Base-by-base conservation (phyloP, 2,113 vertebrate genomes). In the Neogobius melanostomus region DNA sequence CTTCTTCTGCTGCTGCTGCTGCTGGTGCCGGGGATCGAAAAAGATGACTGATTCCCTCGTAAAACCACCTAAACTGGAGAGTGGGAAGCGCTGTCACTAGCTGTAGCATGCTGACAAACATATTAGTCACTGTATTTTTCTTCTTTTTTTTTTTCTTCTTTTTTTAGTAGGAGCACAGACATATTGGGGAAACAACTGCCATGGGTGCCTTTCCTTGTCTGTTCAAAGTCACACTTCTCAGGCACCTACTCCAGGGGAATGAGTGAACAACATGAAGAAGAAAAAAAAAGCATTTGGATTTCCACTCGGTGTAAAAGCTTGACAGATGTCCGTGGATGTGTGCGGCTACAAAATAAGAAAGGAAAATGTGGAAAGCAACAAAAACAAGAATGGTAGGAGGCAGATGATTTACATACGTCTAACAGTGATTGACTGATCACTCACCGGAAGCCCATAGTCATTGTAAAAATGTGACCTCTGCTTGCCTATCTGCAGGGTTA, bases 211-310 rank as follows among this genome's bases (percentile, higher is more conserved):
- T 68, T 54, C 11, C 5, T 62, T 71, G 66, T 56, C 28, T 53
- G 46, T 71, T 70, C 66, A 86, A 88, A 86, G 83, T 88, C 87
- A 85, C 87, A 83, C 84, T 88, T 85, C 75, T 83, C 83, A 85
- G 81, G 72, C 84, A 81, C 69, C 80, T 81, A 82, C 79, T 87
- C 84, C 67, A 56, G 87, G 75, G 87, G 76, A 85, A 84, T 82
- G 74, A 77, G 67, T 80, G 82, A 66, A 2, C 28, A 36, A 78
- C 75, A 85, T 82, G 69, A 71, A 82, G 77, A 86, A 79, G 83
- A 81, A 87, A 71, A 82, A 86, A 79, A 86, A 81, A 87, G 79
- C 82, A 85, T 84, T 74, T 73, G 62, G 78, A 74, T 82, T 74
- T 85, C 67, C 79, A 82, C 76, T 84, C 71, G 69, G 71, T 84